Base-by-base conservation (phyloP, 2,888 invertebrate genomes). In the Plagiodera versicolora region DNA sequence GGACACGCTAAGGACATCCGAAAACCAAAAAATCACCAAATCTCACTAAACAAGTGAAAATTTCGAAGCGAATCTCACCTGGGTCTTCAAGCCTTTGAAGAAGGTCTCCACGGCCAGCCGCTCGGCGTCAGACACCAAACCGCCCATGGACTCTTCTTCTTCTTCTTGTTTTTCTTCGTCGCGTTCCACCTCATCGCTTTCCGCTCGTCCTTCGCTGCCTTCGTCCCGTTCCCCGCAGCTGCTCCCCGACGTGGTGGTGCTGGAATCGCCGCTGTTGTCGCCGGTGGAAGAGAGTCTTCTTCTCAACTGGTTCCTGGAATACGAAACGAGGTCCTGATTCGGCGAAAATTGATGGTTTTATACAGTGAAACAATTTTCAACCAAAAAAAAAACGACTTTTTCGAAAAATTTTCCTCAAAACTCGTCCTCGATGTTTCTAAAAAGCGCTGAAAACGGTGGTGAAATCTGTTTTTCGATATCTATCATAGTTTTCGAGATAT, bases 51-150 rank as follows among this genome's bases (percentile, higher is more conserved):
- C n/a, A n/a, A n/a, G n/a, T n/a, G n/a, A n/a, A n/a, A n/a, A n/a
- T n/a, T n/a, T 18, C 16, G 2, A 11, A 18, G 16, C 30, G 30
- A 51, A 51, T 51, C 30, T 51, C 18, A 85, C 87, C 78, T 89
- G 88, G 0, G 92, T 90, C 75, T 91, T 91, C 63, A 91, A 83
- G 54, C 91, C 91, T 62, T 87, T 85, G 73, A 89, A 89, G 77
- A 89, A 89, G 56, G 87, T 85, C 76, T 91, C 90, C 60, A 91
- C 85, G 76, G 89, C 88, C 35, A 84, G 83, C 55, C 88, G 82
- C 74, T 90, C 89, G 62, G 83, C 78, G 55, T 88, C 87, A 8
- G 86, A 84, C 51, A 89, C 83, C 61, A 81, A 80, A 52, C 82
- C 83, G 61, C 81, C 79, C 4, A 81, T 75, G 18, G 81, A 76